phyloP scores from a whole-genome alignment of 2,113 vertebrate species.

The Hippocampus barbouri region DNA sequence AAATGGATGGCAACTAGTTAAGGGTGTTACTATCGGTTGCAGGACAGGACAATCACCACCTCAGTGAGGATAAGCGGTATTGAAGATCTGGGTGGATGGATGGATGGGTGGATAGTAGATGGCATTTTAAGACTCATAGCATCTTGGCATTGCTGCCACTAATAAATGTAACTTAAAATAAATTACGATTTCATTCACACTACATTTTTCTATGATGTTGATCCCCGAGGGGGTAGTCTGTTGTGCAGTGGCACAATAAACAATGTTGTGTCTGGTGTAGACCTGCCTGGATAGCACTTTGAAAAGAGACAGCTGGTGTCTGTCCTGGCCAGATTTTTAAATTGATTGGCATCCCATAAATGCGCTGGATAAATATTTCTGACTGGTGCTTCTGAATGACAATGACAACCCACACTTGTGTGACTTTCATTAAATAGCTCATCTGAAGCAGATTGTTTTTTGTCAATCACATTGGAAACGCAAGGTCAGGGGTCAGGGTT shows the following conservation, averaged over 20 bases:
- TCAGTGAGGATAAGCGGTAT: no score
- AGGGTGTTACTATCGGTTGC: no score
- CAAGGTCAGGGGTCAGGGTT: slow-evolving; percentile 2
- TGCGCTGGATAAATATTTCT: background rate
- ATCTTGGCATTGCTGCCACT: no score
- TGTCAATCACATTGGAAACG: background rate
- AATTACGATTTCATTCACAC: no score
- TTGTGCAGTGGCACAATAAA: background rate
- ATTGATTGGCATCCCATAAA: background rate
- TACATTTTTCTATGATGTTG: no score
- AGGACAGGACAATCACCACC: no score
- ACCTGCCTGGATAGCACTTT: background rate
- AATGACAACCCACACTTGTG: background rate
- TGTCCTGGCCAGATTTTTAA: background rate
- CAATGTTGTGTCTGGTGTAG: background rate
- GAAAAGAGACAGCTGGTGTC: background rate
- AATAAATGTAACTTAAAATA: no score
- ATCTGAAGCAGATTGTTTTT: background rate
- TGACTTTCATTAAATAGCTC: background rate
- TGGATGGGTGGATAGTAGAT: no score
- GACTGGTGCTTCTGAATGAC: background rate
- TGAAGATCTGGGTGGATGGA: no score
- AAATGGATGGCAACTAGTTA: no score
- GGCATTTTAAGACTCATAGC: no score
- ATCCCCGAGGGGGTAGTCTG: background rate